These are phyloP conservation scores for Cacoxenus indagator DNA, from an alignment of 2,888 invertebrate species.

Conservation along the genomic window DNA sequence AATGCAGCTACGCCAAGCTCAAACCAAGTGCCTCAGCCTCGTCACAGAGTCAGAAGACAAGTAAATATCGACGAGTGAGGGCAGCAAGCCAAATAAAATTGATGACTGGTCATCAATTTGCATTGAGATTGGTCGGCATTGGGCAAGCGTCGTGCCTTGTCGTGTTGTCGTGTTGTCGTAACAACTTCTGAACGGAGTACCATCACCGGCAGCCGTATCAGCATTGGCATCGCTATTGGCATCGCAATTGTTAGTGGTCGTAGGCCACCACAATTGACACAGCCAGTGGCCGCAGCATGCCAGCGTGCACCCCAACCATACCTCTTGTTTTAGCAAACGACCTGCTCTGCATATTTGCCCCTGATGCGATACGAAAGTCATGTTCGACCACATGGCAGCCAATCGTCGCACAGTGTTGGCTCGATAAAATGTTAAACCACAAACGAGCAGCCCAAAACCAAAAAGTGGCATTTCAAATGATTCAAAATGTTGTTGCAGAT, in stretches of 20 bases:
- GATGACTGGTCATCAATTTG: slow-evolving; percentile 61
- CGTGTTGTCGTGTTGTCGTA: neutral
- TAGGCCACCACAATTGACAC: slow-evolving; percentile 28
- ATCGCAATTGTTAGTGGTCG: too few species aligned
- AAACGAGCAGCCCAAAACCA: neutral
- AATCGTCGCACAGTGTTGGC: neutral
- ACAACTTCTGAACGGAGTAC: slow-evolving; percentile 41
- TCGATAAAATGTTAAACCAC: neutral
- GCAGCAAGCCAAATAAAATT: slow-evolving; percentile 48
- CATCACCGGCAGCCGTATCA: too few species aligned
- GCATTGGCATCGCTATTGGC: too few species aligned
- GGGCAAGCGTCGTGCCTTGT: slow-evolving; percentile 34
- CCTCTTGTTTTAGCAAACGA: neutral
- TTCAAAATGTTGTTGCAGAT: neutral
- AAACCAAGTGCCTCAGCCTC: slow-evolving; percentile 37
- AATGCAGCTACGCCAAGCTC: neutral
- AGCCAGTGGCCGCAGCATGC: neutral
- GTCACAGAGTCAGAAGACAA: slow-evolving; percentile 20
- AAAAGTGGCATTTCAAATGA: neutral
- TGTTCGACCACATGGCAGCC: slow-evolving; percentile 42
- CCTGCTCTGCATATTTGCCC: neutral
- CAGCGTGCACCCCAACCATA: neutral
- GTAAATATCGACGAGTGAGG: slow-evolving; percentile 31
- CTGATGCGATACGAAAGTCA: slow-evolving; percentile 49
- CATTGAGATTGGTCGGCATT: slow-evolving; percentile 26